These are phyloP conservation scores for Papilio elwesi DNA, from an alignment of 2,888 invertebrate species.

Conservation along the genomic window DNA sequence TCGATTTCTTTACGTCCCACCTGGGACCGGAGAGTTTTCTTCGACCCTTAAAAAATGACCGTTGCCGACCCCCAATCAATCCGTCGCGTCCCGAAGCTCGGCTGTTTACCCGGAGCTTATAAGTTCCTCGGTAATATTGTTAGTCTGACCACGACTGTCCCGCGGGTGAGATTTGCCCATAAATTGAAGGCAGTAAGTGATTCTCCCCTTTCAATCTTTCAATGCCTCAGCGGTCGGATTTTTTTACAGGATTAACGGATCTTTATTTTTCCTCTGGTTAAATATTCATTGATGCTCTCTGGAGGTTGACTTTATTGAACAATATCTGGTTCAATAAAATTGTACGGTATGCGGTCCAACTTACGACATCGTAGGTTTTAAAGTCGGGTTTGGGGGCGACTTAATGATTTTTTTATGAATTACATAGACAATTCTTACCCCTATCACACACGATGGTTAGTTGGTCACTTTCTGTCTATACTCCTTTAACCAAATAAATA, in stretches of 20 bases:
- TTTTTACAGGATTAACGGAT: slow-evolving; percentile 57
- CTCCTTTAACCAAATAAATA: too few relatives aligned
- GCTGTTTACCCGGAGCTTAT: slow-evolving; percentile 60
- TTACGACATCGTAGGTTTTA: too few relatives aligned
- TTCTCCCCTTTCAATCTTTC: slow-evolving; percentile 82
- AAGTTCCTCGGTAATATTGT: slow-evolving; percentile 80
- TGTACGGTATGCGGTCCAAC: not conserved
- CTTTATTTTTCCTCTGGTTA: slow-evolving; percentile 54
- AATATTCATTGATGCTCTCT: slow-evolving; percentile 60
- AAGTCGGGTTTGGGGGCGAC: too few relatives aligned
- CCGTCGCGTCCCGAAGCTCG: slow-evolving; percentile 44
- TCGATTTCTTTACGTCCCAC: slow-evolving; percentile 12
- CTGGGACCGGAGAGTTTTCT: slow-evolving; percentile 28
- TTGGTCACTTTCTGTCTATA: too few relatives aligned
- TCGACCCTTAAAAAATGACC: slow-evolving; percentile 47
- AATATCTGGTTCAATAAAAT: too few relatives aligned
- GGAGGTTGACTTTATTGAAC: slow-evolving; percentile 18
- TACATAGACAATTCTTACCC: too few relatives aligned
- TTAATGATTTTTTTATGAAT: too few relatives aligned
- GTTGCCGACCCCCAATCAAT: slow-evolving; percentile 56
- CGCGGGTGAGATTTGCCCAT: slow-evolving; percentile 79
- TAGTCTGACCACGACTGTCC: slow-evolving; percentile 79
- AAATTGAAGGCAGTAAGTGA: slow-evolving; percentile 81
- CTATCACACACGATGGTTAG: too few relatives aligned
- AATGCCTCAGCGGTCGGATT: slow-evolving; percentile 65